These are phyloP conservation scores for Gila robusta DNA, from an alignment of 2,797 vertebrate genomes.

Conservation along the genomic window DNA sequence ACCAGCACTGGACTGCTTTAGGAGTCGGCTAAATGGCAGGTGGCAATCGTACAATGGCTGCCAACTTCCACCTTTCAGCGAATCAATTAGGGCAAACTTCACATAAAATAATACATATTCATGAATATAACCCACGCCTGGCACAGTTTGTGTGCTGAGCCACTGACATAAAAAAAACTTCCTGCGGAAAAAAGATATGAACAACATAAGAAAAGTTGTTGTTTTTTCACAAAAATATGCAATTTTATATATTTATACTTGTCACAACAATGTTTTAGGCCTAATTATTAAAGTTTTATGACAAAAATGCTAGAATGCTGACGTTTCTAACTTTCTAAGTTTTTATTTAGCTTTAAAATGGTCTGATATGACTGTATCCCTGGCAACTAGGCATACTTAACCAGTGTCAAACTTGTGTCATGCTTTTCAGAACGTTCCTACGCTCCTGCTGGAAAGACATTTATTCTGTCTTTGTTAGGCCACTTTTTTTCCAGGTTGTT, in stretches of 20 bases:
- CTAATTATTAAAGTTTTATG: conserved; percentile 35
- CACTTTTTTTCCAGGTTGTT: conserved; percentile 20
- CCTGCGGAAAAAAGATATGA: neutral
- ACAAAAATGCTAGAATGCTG: conserved; percentile 26
- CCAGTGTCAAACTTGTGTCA: conserved; percentile 7
- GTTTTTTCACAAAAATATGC: neutral
- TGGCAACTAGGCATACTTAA: conserved; percentile 21
- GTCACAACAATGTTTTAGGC: conserved; percentile 10
- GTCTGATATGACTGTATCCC: neutral
- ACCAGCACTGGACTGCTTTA: neutral
- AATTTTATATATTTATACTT: conserved; percentile 10
- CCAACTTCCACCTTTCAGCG: neutral
- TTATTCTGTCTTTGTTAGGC: conserved; percentile 42
- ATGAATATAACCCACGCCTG: neutral
- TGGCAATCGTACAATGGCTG: conserved; percentile 2
- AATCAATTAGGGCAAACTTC: neutral
- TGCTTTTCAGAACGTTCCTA: conserved; percentile 1
- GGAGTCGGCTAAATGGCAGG: neutral
- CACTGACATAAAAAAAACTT: conserved; percentile 3
- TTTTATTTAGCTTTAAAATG: conserved; percentile 12
- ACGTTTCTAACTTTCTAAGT: neutral
- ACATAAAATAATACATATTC: conserved; percentile 9
- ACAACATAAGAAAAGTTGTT: neutral
- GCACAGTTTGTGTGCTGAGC: neutral
- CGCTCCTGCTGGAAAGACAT: conserved; percentile 33